A percentile compares a stretch with the other conserved stretches of the same genome.
phyloP scores from a whole-genome alignment of 2,888 invertebrate species.

The Arge pagana region DNA sequence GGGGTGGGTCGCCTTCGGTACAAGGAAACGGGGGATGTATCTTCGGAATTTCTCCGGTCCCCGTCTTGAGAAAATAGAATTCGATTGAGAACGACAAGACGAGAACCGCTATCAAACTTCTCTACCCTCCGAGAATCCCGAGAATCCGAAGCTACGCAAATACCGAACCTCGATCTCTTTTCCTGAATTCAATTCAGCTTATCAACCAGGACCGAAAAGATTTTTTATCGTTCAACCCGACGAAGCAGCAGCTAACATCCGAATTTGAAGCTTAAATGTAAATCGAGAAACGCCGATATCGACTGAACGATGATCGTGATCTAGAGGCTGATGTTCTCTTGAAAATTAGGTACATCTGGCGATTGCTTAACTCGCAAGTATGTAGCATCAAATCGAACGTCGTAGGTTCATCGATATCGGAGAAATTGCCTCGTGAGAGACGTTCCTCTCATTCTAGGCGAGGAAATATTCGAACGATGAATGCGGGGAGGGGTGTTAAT shows the following conservation, averaged over 20 bases:
- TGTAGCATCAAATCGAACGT: too few relatives aligned
- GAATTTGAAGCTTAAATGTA: too few relatives aligned
- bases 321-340: too few relatives aligned
- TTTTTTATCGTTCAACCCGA: background rate
- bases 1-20: constrained; percentile 27
- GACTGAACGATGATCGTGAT: too few relatives aligned
- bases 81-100: constrained; percentile 53
- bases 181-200: constrained; percentile 2
- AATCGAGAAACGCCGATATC: too few relatives aligned
- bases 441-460: too few relatives aligned
- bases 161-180: constrained; percentile 43
- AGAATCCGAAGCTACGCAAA: constrained; percentile 51
- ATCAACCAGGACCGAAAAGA: background rate
- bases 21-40: constrained; percentile 33
- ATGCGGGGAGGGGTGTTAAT: background rate
- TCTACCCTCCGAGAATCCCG: constrained; percentile 43
- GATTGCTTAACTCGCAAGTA: too few relatives aligned
- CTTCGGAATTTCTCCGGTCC: constrained; percentile 50
- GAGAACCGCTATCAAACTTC: constrained; percentile 27
- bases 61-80: constrained; percentile 50
- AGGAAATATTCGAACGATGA: too few relatives aligned
- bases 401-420: too few relatives aligned
- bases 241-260: too few relatives aligned
- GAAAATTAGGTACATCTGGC: too few relatives aligned
- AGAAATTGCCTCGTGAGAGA: too few relatives aligned